These are phyloP conservation scores for Meda fulgida DNA, from an alignment of 2,797 vertebrate species.

Conservation along the genomic window DNA sequence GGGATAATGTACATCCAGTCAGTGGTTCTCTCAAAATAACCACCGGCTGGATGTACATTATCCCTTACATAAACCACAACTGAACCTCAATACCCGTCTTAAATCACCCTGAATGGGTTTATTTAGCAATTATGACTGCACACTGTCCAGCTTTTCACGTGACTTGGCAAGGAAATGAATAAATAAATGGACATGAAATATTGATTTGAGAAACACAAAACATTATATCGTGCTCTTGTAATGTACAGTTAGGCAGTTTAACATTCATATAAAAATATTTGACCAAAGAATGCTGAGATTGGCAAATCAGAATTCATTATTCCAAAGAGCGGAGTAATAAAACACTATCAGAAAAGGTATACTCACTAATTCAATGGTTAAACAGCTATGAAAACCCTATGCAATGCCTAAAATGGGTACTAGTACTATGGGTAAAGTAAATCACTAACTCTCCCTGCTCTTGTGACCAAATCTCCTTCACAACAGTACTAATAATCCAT, in stretches of 20 bases:
- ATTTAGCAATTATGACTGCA: background rate
- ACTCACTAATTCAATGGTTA: background rate
- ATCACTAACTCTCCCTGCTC: background rate
- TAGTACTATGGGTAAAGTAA: background rate
- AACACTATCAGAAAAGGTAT: background rate
- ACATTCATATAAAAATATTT: background rate
- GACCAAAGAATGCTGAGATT: background rate
- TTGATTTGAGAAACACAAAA: background rate
- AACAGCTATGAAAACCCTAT: background rate
- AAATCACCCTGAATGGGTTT: background rate
- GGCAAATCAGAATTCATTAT: background rate
- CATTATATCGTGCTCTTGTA: background rate
- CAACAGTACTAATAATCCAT: slow-evolving; percentile 1
- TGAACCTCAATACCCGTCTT: background rate
- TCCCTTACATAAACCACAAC: background rate
- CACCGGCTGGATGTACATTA: too few relatives aligned
- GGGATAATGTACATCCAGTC: too few relatives aligned
- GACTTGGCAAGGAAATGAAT: background rate
- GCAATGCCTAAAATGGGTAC: background rate
- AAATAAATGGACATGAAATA: background rate
- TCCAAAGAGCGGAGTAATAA: background rate
- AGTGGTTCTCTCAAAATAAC: too few relatives aligned
- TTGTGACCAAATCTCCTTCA: slow-evolving; percentile 8
- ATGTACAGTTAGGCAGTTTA: background rate
- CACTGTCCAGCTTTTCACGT: background rate